These are phyloP conservation scores for Drosophila novamexicana DNA, from an alignment of 1,140 invertebrate species.

Conservation along the genomic window DNA sequence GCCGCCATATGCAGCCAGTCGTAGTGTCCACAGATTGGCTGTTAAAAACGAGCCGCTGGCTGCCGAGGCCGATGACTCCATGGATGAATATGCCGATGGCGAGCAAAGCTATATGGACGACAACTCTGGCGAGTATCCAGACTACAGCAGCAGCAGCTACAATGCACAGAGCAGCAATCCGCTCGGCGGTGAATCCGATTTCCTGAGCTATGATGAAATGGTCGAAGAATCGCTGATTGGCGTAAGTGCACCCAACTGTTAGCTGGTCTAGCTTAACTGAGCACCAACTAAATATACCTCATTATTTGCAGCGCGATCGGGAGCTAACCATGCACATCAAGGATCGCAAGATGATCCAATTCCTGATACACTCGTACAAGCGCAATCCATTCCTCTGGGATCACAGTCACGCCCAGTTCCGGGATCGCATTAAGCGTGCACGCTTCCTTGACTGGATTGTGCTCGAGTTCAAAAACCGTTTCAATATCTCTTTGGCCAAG, in stretches of 20 bases:
- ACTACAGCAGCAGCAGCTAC: slow-evolving; percentile 50
- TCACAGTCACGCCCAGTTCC: slow-evolving; percentile 76
- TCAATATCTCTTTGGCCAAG: slow-evolving; percentile 74
- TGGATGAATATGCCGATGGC: slow-evolving; percentile 59
- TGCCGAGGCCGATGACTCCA: slow-evolving; percentile 57
- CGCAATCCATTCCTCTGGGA: slow-evolving; percentile 80
- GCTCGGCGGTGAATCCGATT: slow-evolving; percentile 43
- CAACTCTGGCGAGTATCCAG: slow-evolving; percentile 59
- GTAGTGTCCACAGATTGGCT: slow-evolving; percentile 7
- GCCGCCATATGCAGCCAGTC: slow-evolving; percentile 16
- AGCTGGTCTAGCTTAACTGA: too few relatives aligned
- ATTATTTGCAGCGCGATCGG: slow-evolving; percentile 51
- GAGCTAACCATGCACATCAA: slow-evolving; percentile 79
- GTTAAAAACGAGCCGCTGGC: slow-evolving; percentile 50
- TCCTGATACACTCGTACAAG: slow-evolving; percentile 78
- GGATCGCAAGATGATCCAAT: slow-evolving; percentile 82
- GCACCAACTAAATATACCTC: not conserved
- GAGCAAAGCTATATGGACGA: slow-evolving; percentile 62
- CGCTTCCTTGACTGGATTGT: slow-evolving; percentile 81
- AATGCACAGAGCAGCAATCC: slow-evolving; percentile 36
- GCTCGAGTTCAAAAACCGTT: slow-evolving; percentile 74
- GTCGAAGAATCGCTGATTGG: slow-evolving; percentile 76
- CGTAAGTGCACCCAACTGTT: slow-evolving; percentile 40
- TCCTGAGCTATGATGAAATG: slow-evolving; percentile 77
- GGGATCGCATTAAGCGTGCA: slow-evolving; percentile 72